A percentile compares a stretch with the other conserved stretches of the same genome.
These are phyloP conservation scores for Amiota mariae DNA, from an alignment of 2,888 invertebrate genomes.

Conservation along the genomic window DNA sequence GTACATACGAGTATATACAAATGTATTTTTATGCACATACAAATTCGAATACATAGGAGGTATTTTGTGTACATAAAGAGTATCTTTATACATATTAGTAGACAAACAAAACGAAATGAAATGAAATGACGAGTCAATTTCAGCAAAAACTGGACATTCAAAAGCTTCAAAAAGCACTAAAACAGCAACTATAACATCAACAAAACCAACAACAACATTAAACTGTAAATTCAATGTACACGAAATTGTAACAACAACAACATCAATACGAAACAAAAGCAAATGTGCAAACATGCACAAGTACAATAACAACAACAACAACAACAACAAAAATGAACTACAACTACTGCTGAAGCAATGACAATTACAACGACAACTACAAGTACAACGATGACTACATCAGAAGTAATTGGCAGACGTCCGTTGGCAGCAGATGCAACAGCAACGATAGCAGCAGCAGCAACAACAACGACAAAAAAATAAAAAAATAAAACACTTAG, in stretches of 20 bases:
- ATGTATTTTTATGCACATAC: too few relatives aligned
- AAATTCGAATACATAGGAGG: background rate
- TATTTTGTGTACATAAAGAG: background rate
- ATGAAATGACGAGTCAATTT: constrained; percentile 53
- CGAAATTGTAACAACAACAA: background rate
- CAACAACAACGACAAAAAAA: background rate
- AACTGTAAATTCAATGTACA: constrained; percentile 34
- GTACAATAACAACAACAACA: background rate
- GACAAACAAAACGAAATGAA: constrained; percentile 23
- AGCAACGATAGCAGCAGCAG: background rate
- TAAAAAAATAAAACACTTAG: constrained; percentile 3
- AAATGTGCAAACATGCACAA: constrained; percentile 16
- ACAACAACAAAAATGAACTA: background rate
- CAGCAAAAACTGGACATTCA: constrained; percentile 60
- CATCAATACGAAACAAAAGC: background rate
- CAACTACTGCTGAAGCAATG: background rate
- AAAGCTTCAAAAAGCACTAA: constrained; percentile 45
- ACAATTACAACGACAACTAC: constrained; percentile 7
- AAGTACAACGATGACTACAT: background rate
- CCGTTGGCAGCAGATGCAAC: background rate
- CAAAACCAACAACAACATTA: constrained; percentile 35
- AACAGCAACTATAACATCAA: constrained; percentile 43
- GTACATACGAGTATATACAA: too few relatives aligned
- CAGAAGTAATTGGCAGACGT: background rate
- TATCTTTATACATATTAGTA: background rate